A percentile compares a stretch with the other conserved stretches of the same genome.
These are phyloP conservation scores for Lordiphosa clarofinis DNA, from an alignment of 1,140 invertebrate species.

Conservation along the genomic window DNA sequence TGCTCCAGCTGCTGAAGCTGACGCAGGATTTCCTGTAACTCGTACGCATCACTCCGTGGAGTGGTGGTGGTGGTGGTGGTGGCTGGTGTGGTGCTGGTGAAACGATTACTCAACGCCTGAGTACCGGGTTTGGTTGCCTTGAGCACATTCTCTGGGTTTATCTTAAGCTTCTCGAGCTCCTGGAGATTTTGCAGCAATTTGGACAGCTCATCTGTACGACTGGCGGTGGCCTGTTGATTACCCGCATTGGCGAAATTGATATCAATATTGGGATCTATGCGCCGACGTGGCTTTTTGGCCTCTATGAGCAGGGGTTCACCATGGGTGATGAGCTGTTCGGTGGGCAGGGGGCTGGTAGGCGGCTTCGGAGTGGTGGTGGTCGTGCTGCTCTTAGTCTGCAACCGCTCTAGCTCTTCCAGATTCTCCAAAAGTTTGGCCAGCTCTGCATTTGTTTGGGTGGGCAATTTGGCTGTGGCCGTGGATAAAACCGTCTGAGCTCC, in stretches of 20 bases:
- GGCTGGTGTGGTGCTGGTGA: conserved; percentile 18
- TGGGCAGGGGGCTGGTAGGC: conserved; percentile 24
- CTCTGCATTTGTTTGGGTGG: conserved; percentile 39
- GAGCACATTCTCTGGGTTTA: conserved; percentile 65
- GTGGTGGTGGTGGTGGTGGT: conserved; percentile 1
- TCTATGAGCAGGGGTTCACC: conserved; percentile 66
- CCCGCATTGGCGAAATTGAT: conserved; percentile 60
- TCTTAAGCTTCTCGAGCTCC: conserved; percentile 64
- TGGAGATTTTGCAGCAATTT: conserved; percentile 71
- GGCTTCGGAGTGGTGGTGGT: conserved; percentile 28
- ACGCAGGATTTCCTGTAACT: conserved; percentile 42
- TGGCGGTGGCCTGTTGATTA: conserved; percentile 48
- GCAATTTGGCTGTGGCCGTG: conserved; percentile 52
- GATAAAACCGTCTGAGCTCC: conserved; percentile 58
- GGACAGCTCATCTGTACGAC: conserved; percentile 50
- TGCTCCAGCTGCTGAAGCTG: conserved; percentile 45
- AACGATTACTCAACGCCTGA: conserved; percentile 48
- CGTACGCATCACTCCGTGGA: conserved; percentile 24
- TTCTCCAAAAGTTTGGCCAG: conserved; percentile 67
- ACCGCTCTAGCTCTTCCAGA: conserved; percentile 71
- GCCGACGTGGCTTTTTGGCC: conserved; percentile 63
- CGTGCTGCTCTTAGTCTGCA: conserved; percentile 69
- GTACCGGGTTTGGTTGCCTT: conserved; percentile 34
- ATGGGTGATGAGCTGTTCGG: conserved; percentile 60
- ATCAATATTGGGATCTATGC: conserved; percentile 74